Base-by-base conservation (phyloP, 2,797 vertebrate genomes). In the Muraenolepis orangiensis region DNA sequence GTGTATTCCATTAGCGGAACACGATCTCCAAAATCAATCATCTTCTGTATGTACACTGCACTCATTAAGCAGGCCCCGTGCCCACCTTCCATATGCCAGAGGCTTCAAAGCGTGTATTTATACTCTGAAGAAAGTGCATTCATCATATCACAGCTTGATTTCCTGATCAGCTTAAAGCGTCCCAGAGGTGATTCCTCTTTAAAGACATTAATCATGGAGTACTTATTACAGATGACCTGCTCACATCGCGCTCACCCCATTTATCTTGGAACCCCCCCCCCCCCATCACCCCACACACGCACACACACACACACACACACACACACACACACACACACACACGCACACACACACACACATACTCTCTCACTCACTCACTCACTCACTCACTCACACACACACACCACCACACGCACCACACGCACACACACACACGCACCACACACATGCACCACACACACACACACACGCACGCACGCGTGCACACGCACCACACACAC, bases 181-280 rank as follows among this genome's bases (percentile, higher is more conserved):
- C 83, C 82, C 85, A 78, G 18, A 85, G 86, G 88, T 88, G 84
- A 85, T 81, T 87, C 78, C 83, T 89, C 83, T 86, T 90, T 84
- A 84, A 86, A 87, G 79, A 78, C 83, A 90, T 91, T 88, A 87
- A 89, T 91, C 88, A 88, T 82, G 46, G 75, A 82, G 82, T 82
- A 84, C 86, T 86, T 86, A 89, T 88, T 90, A 85, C 80, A 82
- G 84, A 83, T 86, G 84, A 85, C 85, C 85, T 82, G 82, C 87
- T 87, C 85, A 82, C 86, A 76, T 83, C 69, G 82, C 77, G 74
- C 74, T 80, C 82, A 57, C 73, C 81, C 74, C 84, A 86, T 90
- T 87, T 80, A 84, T 87, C 87, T 85, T 57, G 78, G 76, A 86
- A 71, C 77, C 80, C 78, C 84, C 80, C 83, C 78, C 28, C 28